A percentile compares a stretch with the other conserved stretches of the same genome.
Evolutionary conservation across 2,888 invertebrate species (phyloP).

Genomic region (Apoderus coryli): DNA sequence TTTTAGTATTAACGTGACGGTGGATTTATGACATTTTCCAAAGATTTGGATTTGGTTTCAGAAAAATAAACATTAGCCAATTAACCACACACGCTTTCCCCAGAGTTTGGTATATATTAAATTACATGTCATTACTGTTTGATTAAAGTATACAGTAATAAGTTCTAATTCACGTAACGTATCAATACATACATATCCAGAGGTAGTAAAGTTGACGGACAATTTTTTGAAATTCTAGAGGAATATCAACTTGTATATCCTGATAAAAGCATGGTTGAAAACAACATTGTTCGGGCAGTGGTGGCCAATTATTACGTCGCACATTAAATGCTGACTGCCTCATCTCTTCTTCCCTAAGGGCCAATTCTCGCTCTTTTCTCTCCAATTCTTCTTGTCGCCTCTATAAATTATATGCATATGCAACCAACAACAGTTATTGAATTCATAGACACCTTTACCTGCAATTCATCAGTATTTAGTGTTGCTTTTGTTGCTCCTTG

Average conservation of each 20-base stretch:
- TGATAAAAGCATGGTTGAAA: constrained; percentile 98
- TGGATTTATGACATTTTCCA: too few species aligned
- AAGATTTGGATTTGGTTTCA: too few species aligned
- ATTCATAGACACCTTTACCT: too few species aligned
- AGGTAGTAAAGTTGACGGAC: constrained; percentile 90
- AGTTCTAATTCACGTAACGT: too few species aligned
- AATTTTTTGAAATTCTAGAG: constrained; percentile 91
- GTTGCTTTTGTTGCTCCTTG: constrained; percentile 34
- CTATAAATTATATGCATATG: too few species aligned
- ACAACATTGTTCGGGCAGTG: constrained; percentile 82
- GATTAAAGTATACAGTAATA: not conserved
- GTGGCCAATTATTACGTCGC: constrained; percentile 95
- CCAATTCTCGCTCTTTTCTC: constrained; percentile 78
- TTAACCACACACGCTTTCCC: too few species aligned
- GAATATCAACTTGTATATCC: constrained; percentile 98
- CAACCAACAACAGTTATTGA: too few species aligned
- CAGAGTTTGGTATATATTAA: too few species aligned
- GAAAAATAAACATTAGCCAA: too few species aligned
- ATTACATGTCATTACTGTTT: not conserved
- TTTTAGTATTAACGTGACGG: too few species aligned
- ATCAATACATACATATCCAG: constrained; percentile 76
- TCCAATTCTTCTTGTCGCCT: constrained; percentile 81
- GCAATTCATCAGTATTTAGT: constrained; percentile 58
- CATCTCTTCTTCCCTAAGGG: constrained; percentile 78
- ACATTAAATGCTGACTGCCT: constrained; percentile 44